Evolutionary conservation across 1,140 invertebrate species (phyloP), one percentile per base, ranked within the genome.

Genomic region (Uloborus diversus): DNA sequence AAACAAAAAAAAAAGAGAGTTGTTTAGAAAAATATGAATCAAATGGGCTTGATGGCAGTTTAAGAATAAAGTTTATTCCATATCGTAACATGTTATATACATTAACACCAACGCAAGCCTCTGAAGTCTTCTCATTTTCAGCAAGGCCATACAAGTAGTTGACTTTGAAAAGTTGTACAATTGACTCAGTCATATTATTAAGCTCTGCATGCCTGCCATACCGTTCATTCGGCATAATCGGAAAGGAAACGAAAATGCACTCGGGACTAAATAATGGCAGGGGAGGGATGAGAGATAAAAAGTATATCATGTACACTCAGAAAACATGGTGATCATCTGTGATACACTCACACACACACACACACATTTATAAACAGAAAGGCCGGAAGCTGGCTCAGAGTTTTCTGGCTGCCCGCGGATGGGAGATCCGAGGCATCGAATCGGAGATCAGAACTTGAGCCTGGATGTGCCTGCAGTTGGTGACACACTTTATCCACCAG

Each of bases 121-220:
- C 25, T 14, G 25, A 20, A 62, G 35, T 62, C 37, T 27, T 61
- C 62, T n/a, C n/a, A 13, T 42, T 42, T 42, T 59, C 32, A 62
- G 70, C 70, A 73, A 73, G 70, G 70, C 70, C 57, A 62, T 73
- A 73, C 70, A 73, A 14, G n/a, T 71, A 73, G 70, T 73, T 62
- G 70, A 73, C 70, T 73, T 73, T 73, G 70, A 73, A 73, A 62
- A 73, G 70, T 73, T 73, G 57, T 37, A 61, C 35, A 59, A 28
- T 37, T 71, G 57, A 73, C 57, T 73, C 57, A 42, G 27, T 49
- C 57, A 73, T 37, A n/a, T 35, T 71, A 62, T 73, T 73, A 73
- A 73, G 70, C 70, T 73, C 70, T 73, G 70, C 70, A 73, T 73
- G 70, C 70, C 70, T 73, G 70, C 70, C 70, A 73, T 73, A 73